phyloP scores from a whole-genome alignment of 2,888 invertebrate species.

The Strigamia maritima region DNA sequence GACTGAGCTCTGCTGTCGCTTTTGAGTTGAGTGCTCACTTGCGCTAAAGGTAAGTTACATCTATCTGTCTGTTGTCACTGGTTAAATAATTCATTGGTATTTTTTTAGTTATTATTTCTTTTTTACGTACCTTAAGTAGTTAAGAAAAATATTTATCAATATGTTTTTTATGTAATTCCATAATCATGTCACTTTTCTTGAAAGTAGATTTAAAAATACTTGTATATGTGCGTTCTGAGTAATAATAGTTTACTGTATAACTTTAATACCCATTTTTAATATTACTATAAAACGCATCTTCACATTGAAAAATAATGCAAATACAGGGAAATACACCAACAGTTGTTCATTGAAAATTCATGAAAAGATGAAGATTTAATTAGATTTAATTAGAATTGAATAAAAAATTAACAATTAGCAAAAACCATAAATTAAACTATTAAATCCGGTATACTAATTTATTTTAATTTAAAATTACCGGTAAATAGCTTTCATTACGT shows the following conservation, averaged over 20 bases:
- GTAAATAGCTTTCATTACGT: too few relatives aligned
- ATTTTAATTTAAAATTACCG: too few relatives aligned
- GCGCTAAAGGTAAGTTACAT: background rate
- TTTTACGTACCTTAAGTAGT: too few relatives aligned
- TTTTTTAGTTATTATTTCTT: too few relatives aligned
- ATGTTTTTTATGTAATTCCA: too few relatives aligned
- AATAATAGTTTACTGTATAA: background rate
- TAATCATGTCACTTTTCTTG: too few relatives aligned
- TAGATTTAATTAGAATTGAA: background rate
- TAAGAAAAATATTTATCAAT: too few relatives aligned
- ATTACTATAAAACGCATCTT: background rate
- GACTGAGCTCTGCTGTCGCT: slow-evolving; percentile 4
- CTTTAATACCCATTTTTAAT: background rate
- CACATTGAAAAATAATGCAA: background rate
- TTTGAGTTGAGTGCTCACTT: slow-evolving; percentile 8
- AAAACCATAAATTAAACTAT: too few relatives aligned
- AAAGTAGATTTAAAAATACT: too few relatives aligned
- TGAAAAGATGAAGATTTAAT: background rate
- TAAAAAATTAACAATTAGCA: too few relatives aligned
- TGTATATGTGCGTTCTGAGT: background rate
- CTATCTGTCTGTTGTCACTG: background rate
- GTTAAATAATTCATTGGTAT: too few relatives aligned
- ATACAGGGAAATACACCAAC: background rate
- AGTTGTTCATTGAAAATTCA: slow-evolving; percentile 25
- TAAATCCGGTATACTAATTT: too few relatives aligned